These are phyloP conservation scores for Hippocampus mohnikei DNA, from an alignment of 2,113 vertebrate species.

Conservation along the genomic window DNA sequence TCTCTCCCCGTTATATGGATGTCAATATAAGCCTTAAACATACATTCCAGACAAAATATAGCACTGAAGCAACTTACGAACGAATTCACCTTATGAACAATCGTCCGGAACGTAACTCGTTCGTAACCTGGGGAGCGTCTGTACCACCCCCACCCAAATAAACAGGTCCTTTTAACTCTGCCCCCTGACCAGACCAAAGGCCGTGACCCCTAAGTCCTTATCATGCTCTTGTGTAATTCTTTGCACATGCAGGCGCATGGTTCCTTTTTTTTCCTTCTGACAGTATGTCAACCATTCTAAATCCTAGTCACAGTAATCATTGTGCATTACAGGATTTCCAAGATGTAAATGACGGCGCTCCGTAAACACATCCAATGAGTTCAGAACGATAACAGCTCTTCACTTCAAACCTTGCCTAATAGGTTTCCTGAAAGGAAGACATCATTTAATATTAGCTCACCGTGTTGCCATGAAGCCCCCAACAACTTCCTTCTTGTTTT, in stretches of 20 bases:
- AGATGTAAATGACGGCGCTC: not conserved
- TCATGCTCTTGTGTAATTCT: conserved; percentile 13
- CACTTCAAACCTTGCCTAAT: not conserved
- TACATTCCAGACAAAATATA: no score
- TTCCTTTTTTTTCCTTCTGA: conserved; percentile 1
- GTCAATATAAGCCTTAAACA: no score
- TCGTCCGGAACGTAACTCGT: no score
- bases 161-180: conserved; percentile 19
- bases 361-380: conserved; percentile 3
- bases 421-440: conserved; percentile 19
- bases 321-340: not conserved
- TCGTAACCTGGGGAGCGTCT: no score
- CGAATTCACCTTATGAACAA: no score
- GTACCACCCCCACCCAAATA: not conserved
- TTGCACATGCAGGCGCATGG: not conserved
- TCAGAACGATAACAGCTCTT: conserved; percentile 12
- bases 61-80: no score
- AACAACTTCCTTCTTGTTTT: conserved; percentile 71
- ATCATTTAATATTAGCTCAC: conserved; percentile 25
- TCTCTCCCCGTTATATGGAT: no score
- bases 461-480: conserved; percentile 31
- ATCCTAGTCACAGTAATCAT: not conserved
- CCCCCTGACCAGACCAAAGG: conserved; percentile 34
- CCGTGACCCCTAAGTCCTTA: conserved; percentile 30
- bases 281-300: not conserved